Percentiles rank a stretch among this genome's conserved stretches.
These are phyloP conservation scores for Acromyrmex heyeri DNA, from an alignment of 1,140 invertebrate species.

Conservation along the genomic window DNA sequence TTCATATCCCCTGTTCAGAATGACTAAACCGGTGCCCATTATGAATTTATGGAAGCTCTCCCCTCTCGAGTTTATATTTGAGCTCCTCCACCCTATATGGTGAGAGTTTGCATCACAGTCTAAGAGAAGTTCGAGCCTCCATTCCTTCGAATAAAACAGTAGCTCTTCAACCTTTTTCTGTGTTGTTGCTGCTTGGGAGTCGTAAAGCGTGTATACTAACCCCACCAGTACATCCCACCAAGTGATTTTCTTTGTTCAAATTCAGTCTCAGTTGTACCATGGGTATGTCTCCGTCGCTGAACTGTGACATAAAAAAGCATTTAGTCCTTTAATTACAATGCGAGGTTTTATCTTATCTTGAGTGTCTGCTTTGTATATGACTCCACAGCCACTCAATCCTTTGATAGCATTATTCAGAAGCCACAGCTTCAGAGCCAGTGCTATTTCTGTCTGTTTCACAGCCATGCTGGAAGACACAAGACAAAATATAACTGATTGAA, in stretches of 20 bases:
- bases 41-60: too few species aligned
- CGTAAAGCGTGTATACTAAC: too few species aligned
- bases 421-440: neutral
- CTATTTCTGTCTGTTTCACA: neutral
- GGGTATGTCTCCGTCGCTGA: neutral
- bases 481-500: too few species aligned
- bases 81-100: neutral
- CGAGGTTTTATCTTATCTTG: neutral
- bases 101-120: neutral
- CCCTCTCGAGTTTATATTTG: neutral
- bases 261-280: too few species aligned
- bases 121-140: neutral
- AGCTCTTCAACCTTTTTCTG: too few species aligned
- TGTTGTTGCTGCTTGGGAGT: too few species aligned
- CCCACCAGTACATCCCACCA: too few species aligned
- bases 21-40: too few species aligned
- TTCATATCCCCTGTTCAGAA: too few species aligned
- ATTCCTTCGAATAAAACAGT: neutral
- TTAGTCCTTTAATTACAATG: neutral
- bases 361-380: neutral
- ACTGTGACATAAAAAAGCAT: neutral
- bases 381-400: neutral
- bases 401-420: neutral
- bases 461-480: too few species aligned
- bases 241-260: too few species aligned